Conservation (phyloP, 2,888 invertebrate genomes). For the Onthophagus sagittarius region DNA sequence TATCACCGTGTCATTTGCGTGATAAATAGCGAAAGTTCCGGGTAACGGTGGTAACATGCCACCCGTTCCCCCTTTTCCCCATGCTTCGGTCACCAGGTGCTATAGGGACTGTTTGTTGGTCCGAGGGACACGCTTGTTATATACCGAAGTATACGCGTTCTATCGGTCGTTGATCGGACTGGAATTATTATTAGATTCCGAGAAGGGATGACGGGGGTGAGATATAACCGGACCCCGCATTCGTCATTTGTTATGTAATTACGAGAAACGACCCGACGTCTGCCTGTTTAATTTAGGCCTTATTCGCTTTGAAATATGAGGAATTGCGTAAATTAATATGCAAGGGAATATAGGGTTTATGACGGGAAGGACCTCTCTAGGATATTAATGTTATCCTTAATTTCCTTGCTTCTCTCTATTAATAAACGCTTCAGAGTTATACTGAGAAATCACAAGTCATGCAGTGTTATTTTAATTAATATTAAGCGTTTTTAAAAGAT, state of each 20-base stretch:
- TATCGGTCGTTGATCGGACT: neutral
- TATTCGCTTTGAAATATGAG: neutral
- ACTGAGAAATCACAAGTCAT: too few relatives aligned
- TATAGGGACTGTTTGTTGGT: neutral
- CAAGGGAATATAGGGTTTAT: neutral
- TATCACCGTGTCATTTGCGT: constrained; percentile 3
- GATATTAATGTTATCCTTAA: neutral
- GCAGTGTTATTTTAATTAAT: too few relatives aligned
- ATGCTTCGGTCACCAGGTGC: neutral
- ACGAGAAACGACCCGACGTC: neutral
- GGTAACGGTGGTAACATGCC: neutral
- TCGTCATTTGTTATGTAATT: constrained; percentile 1
- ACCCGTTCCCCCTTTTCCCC: neutral
- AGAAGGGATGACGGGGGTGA: neutral
- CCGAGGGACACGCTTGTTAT: neutral
- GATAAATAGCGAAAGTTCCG: neutral
- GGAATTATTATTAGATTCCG: neutral
- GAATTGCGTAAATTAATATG: neutral
- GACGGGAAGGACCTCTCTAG: neutral
- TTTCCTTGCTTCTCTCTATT: neutral
- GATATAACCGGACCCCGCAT: neutral
- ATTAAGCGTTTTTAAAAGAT: too few relatives aligned
- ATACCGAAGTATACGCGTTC: neutral
- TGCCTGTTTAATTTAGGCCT: neutral
- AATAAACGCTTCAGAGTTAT: neutral